Percentiles rank a stretch among this genome's conserved stretches.
phyloP scores from a whole-genome alignment of 64 coral and sea anemone species.

The Porites lutea region DNA sequence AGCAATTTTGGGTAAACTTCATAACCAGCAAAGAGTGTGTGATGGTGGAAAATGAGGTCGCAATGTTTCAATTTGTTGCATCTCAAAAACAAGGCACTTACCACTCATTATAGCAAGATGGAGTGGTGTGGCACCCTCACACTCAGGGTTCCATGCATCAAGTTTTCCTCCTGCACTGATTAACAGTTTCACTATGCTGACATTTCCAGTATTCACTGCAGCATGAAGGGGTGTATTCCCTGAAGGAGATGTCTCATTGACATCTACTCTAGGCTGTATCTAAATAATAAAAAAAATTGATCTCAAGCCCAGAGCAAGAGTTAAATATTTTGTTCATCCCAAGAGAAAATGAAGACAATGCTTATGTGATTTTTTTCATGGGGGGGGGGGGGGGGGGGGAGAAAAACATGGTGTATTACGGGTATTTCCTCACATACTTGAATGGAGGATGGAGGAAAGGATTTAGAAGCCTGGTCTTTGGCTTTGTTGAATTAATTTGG shows the following conservation, averaged over 20 bases:
- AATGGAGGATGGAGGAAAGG: no score
- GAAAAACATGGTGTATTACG: no score
- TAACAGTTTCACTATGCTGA: constrained; percentile 65
- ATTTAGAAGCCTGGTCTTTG: no score
- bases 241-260: constrained; percentile 78
- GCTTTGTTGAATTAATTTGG: no score
- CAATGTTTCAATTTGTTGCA: no score
- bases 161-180: constrained; percentile 80
- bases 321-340: no score
- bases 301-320: neutral
- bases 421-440: no score
- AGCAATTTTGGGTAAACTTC: no score
- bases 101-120: constrained; percentile 89
- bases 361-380: no score
- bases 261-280: constrained; percentile 66
- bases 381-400: no score
- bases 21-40: neutral
- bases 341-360: no score
- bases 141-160: constrained; percentile 83
- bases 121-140: constrained; percentile 87
- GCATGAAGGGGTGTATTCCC: constrained; percentile 91
- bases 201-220: constrained; percentile 84
- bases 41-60: no score
- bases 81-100: neutral
- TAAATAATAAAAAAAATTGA: neutral